Conservation (phyloP, 2,888 invertebrate genomes). For the Spialia ferax region DNA sequence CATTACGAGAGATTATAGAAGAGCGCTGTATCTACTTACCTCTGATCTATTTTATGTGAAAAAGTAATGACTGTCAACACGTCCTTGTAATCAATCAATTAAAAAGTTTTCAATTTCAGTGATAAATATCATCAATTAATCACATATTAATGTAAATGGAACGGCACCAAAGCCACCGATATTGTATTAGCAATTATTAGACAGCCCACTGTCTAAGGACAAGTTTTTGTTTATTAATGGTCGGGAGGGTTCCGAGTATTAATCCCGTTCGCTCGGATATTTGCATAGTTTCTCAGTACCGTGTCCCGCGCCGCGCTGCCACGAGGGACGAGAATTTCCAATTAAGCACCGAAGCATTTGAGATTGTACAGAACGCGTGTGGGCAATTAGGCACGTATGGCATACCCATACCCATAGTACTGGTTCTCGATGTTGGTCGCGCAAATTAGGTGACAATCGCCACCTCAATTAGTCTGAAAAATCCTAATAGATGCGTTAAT, state of each 20-base stretch:
- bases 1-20: no score
- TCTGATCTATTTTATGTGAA: no score
- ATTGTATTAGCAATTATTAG: conserved; percentile 5
- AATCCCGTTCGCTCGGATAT: conserved; percentile 18
- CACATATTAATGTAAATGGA: no score
- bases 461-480: no score
- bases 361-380: conserved; percentile 2
- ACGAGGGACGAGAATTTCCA: conserved; percentile 25
- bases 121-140: no score
- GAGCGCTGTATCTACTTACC: no score
- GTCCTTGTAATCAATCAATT: no score
- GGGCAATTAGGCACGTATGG: neutral
- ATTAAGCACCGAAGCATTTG: conserved; percentile 24
- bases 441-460: no score
- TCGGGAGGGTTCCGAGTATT: neutral
- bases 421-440: neutral
- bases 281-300: conserved; percentile 23
- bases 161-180: neutral
- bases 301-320: neutral
- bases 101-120: no score
- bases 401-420: conserved; percentile 6
- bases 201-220: neutral
- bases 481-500: no score
- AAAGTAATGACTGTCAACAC: no score
- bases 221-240: conserved; percentile 10